phyloP scores from a whole-genome alignment of 2,113 vertebrate genomes.

The Motacilla tschutschensis region DNA sequence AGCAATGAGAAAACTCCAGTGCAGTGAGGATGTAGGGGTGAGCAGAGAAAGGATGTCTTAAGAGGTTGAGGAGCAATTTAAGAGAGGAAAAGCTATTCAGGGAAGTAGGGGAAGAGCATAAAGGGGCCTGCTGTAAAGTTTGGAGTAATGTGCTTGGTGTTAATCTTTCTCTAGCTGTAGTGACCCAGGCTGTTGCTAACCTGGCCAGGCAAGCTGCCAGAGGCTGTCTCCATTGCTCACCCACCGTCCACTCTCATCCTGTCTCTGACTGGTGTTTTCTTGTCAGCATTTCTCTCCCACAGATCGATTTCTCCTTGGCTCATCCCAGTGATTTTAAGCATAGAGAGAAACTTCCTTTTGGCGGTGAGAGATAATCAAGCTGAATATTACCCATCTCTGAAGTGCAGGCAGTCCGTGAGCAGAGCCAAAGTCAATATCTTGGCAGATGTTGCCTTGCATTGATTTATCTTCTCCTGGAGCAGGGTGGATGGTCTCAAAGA shows the following conservation, averaged over 20 bases:
- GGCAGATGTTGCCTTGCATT: slow-evolving; percentile 75
- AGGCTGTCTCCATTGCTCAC: slow-evolving; percentile 43
- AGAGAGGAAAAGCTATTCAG: neutral
- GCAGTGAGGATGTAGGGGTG: neutral
- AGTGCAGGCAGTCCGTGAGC: slow-evolving; percentile 67
- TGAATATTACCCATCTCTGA: slow-evolving; percentile 78
- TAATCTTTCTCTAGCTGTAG: neutral
- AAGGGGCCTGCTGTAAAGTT: neutral
- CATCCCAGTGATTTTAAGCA: slow-evolving; percentile 71
- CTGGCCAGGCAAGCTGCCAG: slow-evolving; percentile 43
- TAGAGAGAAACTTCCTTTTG: slow-evolving; percentile 70
- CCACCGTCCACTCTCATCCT: slow-evolving; percentile 34
- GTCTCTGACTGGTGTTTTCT: slow-evolving; percentile 62
- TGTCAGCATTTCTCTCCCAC: slow-evolving; percentile 69
- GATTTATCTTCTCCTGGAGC: slow-evolving; percentile 70
- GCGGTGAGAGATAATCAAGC: slow-evolving; percentile 76
- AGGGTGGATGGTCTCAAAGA: slow-evolving; percentile 37
- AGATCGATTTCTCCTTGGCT: slow-evolving; percentile 68
- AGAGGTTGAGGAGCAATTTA: neutral
- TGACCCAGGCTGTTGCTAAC: neutral
- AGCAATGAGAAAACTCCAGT: neutral
- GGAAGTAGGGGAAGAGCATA: neutral
- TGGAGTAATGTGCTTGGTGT: neutral
- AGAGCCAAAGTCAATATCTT: slow-evolving; percentile 76
- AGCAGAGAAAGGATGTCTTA: neutral